These are phyloP conservation scores for Peromyscus melanophrys DNA, from an alignment of 2,797 vertebrate genomes.

Conservation along the genomic window DNA sequence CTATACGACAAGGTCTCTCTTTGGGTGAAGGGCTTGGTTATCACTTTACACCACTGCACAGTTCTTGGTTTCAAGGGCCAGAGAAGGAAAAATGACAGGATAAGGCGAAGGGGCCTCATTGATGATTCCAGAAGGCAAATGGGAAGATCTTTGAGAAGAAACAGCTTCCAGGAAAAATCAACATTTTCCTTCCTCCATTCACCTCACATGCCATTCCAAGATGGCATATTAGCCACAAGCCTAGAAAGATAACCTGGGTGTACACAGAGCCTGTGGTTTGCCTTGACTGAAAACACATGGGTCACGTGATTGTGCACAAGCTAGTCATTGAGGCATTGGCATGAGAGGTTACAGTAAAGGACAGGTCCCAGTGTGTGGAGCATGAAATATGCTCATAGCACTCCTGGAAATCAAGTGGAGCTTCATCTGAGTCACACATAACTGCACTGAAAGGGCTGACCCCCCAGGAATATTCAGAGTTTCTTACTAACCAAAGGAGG, in stretches of 20 bases:
- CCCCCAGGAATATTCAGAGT: background rate
- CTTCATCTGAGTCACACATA: background rate
- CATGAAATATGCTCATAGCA: accelerated
- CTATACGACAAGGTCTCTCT: background rate
- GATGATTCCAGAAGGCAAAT: background rate
- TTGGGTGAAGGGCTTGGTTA: background rate
- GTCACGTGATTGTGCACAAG: background rate
- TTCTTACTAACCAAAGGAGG: background rate
- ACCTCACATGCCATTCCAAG: background rate
- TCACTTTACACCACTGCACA: background rate
- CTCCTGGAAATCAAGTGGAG: background rate
- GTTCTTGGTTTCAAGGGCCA: slow-evolving; percentile 8
- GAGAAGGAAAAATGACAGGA: background rate
- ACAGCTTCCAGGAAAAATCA: background rate
- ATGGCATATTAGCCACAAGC: background rate
- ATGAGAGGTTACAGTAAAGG: background rate
- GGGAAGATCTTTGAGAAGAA: slow-evolving; percentile 18
- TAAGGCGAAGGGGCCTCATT: background rate
- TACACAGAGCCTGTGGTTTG: background rate
- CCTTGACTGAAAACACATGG: background rate
- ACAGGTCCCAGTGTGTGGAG: no score
- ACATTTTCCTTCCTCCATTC: background rate
- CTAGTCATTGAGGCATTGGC: background rate
- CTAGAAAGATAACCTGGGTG: background rate
- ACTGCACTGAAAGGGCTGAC: background rate